Evolutionary conservation across 2,113 vertebrate species (phyloP), one percentile per base, ranked within the genome.

Genomic region (Lonchura striata): DNA sequence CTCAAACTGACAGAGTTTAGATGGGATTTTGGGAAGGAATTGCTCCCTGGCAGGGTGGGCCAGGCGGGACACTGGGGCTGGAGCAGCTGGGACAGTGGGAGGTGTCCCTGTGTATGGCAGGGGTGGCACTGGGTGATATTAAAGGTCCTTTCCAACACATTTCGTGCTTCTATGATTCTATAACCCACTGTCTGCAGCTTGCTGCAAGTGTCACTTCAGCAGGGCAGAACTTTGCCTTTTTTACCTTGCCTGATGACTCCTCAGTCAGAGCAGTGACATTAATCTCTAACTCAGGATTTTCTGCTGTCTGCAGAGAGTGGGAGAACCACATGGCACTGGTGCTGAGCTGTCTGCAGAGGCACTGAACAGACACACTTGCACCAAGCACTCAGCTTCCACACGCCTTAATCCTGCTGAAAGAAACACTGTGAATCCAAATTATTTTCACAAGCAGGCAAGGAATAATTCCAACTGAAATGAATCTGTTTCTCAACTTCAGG

Each of bases 201-300:
- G 8, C 41, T 35, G n/a, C 1, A 1, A 10, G 7, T 6, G 18
- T 39, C 23, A 18, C 16, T 54, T 83, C 8, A 42, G 3, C 0
- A 0, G 16, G 9, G 6, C 22, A 69, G 27, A 27, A 9, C 27
- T 69, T 74, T 60, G 13, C 7, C 39, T 68, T 30, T 37, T n/a
- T 42, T 17, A 31, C 31, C 11, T 19, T 5, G 17, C 13, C 30
- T 30, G 17, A n/a, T 27, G 44, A n/a, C 12, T 16, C 42, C n/a
- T 56, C 39, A 22, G 0, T 2, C 7, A 63, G 42, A 49, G 8
- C 8, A 63, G 47, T 28, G 31, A 35, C 42, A 22, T 18, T n/a
- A 52, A 44, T 8, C 10, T 71, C 46, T 77, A 77, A 50, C 21
- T 69, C 33, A 27, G 18, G n/a, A 12, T 24, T 11, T 72, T 31